Conservation (phyloP, 2,113 vertebrate species). For the Atractosteus spatula region DNA sequence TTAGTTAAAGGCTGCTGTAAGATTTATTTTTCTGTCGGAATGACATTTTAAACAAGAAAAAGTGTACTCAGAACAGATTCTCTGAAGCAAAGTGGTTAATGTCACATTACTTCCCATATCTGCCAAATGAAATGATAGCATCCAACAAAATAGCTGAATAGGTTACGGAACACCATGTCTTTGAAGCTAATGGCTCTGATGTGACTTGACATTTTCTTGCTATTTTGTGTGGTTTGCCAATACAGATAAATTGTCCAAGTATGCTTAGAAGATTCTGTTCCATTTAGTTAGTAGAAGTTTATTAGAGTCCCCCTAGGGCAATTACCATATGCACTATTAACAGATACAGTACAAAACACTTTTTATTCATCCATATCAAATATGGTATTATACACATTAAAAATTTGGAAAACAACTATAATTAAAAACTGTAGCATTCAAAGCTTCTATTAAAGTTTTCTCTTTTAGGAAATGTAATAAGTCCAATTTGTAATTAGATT, state of each 20-base stretch:
- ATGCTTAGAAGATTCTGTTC: slow-evolving; percentile 20
- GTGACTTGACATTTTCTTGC: slow-evolving; percentile 20
- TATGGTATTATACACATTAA: not conserved
- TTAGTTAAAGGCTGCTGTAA: not conserved
- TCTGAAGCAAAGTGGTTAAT: slow-evolving; percentile 20
- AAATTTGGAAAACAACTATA: too few relatives aligned
- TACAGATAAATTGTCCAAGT: slow-evolving; percentile 20
- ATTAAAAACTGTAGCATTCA: too few relatives aligned
- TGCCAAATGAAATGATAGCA: slow-evolving; percentile 26
- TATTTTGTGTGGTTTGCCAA: slow-evolving; percentile 29
- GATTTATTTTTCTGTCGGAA: slow-evolving; percentile 12
- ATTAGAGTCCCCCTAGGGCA: not conserved
- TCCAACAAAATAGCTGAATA: slow-evolving; percentile 14
- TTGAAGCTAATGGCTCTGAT: slow-evolving; percentile 19
- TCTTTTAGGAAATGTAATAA: too few relatives aligned
- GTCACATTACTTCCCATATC: slow-evolving; percentile 21
- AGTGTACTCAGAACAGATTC: slow-evolving; percentile 9
- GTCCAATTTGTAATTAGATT: too few relatives aligned
- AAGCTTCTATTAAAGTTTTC: too few relatives aligned
- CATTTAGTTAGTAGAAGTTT: slow-evolving; percentile 23
- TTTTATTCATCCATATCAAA: slow-evolving; percentile 12
- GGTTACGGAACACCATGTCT: slow-evolving; percentile 10
- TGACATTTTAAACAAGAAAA: slow-evolving; percentile 10
- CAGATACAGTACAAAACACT: not conserved
- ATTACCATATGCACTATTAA: slow-evolving; percentile 12